These are phyloP conservation scores for Pristis pectinata DNA, from an alignment of 2,797 vertebrate species.

Conservation along the genomic window DNA sequence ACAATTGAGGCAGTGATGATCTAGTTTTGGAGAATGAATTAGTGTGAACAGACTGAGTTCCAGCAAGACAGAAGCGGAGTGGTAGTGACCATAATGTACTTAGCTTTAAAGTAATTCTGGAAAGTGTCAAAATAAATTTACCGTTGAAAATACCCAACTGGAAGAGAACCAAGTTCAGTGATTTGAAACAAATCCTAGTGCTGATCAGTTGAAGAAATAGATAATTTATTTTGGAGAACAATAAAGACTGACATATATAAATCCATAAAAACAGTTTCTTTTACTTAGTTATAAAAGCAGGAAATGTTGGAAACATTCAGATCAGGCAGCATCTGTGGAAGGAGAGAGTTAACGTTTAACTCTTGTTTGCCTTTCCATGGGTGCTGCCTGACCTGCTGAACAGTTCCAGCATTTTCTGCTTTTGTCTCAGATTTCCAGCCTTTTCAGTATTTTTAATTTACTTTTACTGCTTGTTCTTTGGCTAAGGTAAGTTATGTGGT, in stretches of 20 bases:
- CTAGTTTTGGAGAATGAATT: background rate
- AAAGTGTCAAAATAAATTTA: background rate
- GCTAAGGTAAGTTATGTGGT: no score
- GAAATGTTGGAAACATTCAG: no score
- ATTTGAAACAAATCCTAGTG: background rate
- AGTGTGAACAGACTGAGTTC: background rate
- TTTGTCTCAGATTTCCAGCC: no score
- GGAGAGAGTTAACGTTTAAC: no score
- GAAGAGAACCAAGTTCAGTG: background rate
- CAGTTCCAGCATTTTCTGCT: no score
- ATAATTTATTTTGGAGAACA: background rate
- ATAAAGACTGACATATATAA: background rate
- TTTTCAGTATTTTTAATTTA: no score
- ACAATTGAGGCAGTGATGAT: background rate
- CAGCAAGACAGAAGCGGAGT: background rate
- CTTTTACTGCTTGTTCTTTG: background rate
- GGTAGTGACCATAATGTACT: background rate
- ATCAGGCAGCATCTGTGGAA: no score
- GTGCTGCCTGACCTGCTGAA: no score
- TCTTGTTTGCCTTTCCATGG: no score
- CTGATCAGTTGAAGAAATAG: background rate
- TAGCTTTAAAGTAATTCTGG: background rate
- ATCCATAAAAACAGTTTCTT: background rate
- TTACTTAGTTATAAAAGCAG: no score
- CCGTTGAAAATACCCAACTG: background rate